These are phyloP conservation scores for Poecilobothrus nobilitatus DNA, from an alignment of 2,888 invertebrate species.

Conservation along the genomic window DNA sequence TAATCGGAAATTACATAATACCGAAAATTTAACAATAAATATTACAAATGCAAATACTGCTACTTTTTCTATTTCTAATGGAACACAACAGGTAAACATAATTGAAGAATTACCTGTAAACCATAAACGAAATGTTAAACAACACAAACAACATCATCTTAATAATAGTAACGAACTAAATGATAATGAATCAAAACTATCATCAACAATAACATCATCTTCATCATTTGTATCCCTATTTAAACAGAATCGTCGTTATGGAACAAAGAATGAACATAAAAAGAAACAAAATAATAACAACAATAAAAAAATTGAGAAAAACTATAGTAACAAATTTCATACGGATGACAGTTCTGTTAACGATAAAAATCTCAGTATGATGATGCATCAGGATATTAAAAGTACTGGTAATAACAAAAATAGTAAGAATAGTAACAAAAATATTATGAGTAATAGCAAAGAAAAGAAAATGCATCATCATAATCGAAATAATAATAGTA, in stretches of 20 bases:
- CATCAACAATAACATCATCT: conserved; percentile 11
- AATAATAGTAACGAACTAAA: neutral
- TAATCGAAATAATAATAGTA: neutral
- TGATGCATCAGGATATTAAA: conserved; percentile 3
- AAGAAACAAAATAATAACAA: neutral
- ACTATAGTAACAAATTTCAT: no score
- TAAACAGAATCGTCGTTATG: neutral
- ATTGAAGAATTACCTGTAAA: conserved; percentile 16
- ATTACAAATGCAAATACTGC: neutral
- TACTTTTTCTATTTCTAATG: neutral
- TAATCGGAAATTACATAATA: conserved; percentile 3
- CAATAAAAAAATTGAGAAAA: neutral
- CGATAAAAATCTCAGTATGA: neutral
- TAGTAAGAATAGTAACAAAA: neutral
- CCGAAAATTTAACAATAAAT: neutral
- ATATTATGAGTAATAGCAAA: neutral
- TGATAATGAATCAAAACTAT: conserved; percentile 20
- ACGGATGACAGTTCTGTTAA: neutral
- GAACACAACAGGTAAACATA: conserved; percentile 20
- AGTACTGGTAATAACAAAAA: neutral
- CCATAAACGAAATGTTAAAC: conserved; percentile 18
- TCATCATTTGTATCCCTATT: conserved; percentile 2
- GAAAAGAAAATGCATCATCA: neutral
- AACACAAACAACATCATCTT: neutral
- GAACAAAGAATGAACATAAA: neutral